Evolutionary conservation across 1,140 invertebrate species (phyloP).

Genomic region (Liolophura sinensis): DNA sequence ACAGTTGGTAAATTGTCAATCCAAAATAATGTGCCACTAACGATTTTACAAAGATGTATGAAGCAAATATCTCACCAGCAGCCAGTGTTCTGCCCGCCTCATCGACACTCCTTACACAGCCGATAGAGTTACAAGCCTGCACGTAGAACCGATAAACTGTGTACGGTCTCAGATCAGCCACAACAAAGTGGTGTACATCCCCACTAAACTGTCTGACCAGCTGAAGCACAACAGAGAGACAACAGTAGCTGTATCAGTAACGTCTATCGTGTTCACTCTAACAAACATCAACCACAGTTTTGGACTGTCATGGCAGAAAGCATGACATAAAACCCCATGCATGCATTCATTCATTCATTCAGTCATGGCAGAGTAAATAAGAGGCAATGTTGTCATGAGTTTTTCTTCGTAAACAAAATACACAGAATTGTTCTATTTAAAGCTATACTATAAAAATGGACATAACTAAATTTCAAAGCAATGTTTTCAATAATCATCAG

Average conservation of each 20-base stretch:
- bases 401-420: no score
- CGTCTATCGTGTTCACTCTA: background rate
- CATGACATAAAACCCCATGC: no score
- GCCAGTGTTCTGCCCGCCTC: slow-evolving; percentile 36
- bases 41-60: background rate
- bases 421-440: no score
- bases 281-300: background rate
- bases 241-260: background rate
- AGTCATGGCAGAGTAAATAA: no score
- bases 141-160: slow-evolving; percentile 44
- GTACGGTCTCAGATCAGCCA: slow-evolving; percentile 40
- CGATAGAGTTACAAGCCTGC: slow-evolving; percentile 50
- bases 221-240: slow-evolving; percentile 17
- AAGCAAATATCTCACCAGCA: slow-evolving; percentile 32
- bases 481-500: no score
- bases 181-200: slow-evolving; percentile 17
- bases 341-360: no score
- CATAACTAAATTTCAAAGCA: no score
- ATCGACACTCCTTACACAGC: slow-evolving; percentile 52
- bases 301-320: background rate
- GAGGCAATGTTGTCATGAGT: no score
- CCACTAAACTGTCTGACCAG: slow-evolving; percentile 23
- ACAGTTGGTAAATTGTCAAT: background rate
- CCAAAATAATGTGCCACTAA: background rate
- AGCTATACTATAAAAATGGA: no score